Evolutionary conservation across 1,140 invertebrate genomes (phyloP), one percentile per base, ranked within the genome.

Genomic region (Pogonomyrmex barbatus): DNA sequence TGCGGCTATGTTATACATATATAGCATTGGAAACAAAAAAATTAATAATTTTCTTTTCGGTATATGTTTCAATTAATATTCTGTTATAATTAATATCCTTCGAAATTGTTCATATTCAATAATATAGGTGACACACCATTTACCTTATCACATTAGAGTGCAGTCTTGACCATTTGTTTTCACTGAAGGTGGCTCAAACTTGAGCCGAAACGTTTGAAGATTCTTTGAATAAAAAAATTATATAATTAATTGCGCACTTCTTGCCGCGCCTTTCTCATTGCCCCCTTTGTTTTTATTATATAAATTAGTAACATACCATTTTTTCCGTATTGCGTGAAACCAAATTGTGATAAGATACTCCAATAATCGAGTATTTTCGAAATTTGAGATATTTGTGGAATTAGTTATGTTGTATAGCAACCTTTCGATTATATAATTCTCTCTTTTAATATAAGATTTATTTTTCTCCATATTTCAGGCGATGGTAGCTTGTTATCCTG

Each of bases 401-500:
- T 0, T 33, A 71, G 33, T 39, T 17, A 75, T 2, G 42, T 14
- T 73, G 39, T 45, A 71, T 54, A 52, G n/a, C 30, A 60, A 77
- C 8, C 33, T 63, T 17, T 2, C 4, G 1, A n/a, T 24, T 86
- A 65, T 56, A 71, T 54, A 54, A 50, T 50, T 39, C 0, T 24
- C 8, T 79, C n/a, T 42, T 81, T 58, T 17, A 60, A 47, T 58
- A 24, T 58, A 24, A 62, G 75, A 63, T 50, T 0, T 24, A 12
- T 86, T 54, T 62, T 75, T 73, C 58, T 77, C 10, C 58, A 30
- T 67, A 12, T 91, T 96, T 75, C 94, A 99, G 98, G 98, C 98
- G 12, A 99, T 99, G 99, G 97, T 99, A 36, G 98, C 99, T 54
- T 99, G 98, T 94, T 99, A 99, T 94, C 98, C 98, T 10, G 98